Evolutionary conservation across 2,888 invertebrate genomes (phyloP).

Genomic region (Drosophila recens): DNA sequence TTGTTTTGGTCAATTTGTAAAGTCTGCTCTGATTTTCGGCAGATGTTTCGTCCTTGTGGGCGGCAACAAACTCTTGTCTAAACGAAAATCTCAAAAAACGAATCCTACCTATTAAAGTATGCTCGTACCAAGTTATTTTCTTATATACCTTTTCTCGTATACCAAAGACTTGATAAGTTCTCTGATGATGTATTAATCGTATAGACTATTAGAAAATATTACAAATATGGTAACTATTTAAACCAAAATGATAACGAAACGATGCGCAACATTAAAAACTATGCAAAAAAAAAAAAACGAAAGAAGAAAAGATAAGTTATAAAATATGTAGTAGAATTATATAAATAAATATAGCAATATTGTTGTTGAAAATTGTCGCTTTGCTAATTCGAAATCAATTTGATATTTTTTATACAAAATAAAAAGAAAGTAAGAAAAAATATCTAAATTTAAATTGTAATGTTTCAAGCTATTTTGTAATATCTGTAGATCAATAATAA

Average conservation of each 20-base stretch:
- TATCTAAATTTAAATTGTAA: slow-evolving; percentile 40
- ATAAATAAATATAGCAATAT: slow-evolving; percentile 56
- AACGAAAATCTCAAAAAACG: slow-evolving; percentile 21
- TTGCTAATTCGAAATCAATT: slow-evolving; percentile 64
- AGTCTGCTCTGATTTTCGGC: slow-evolving; percentile 29
- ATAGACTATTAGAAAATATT: slow-evolving; percentile 72
- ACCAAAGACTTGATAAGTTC: slow-evolving; percentile 72
- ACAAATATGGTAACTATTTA: slow-evolving; percentile 26
- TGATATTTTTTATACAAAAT: slow-evolving; percentile 74
- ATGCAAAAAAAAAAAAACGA: slow-evolving; percentile 24
- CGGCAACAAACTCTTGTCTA: slow-evolving; percentile 34
- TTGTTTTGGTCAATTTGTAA: slow-evolving; percentile 43
- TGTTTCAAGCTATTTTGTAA: slow-evolving; percentile 61
- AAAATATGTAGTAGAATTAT: slow-evolving; percentile 41
- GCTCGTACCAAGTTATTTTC: slow-evolving; percentile 25
- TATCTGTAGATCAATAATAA: slow-evolving; percentile 62
- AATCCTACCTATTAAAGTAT: slow-evolving; percentile 65
- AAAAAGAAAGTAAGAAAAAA: slow-evolving; percentile 11
- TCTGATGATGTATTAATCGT: slow-evolving; percentile 70
- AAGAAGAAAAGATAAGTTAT: slow-evolving; percentile 23
- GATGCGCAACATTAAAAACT: slow-evolving; percentile 44
- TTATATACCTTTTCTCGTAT: slow-evolving; percentile 40
- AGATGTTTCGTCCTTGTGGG: slow-evolving; percentile 19
- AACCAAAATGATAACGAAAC: slow-evolving; percentile 11
- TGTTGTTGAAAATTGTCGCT: slow-evolving; percentile 65